These are phyloP conservation scores for Scaeva pyrastri DNA, from an alignment of 2,888 invertebrate genomes.

Conservation along the genomic window DNA sequence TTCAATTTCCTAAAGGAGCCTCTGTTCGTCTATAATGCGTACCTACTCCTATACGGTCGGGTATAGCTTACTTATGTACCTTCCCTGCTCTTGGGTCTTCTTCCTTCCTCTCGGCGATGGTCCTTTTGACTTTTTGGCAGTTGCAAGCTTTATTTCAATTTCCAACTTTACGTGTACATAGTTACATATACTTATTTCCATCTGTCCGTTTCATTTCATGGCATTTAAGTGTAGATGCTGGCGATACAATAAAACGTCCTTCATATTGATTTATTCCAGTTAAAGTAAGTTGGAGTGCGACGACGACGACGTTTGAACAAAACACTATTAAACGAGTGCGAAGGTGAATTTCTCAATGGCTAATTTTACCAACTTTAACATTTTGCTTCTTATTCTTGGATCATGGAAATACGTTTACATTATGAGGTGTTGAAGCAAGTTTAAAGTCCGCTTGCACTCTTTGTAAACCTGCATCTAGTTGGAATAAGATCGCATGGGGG, in stretches of 20 bases:
- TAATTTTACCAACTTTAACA: not conserved
- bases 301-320: constrained; percentile 26
- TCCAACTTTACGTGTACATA: constrained; percentile 23
- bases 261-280: constrained; percentile 38
- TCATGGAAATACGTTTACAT: no score
- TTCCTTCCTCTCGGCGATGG: not conserved
- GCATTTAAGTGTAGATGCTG: constrained; percentile 30
- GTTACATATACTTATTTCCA: constrained; percentile 25
- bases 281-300: constrained; percentile 7
- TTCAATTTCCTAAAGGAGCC: constrained; percentile 30
- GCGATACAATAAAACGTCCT: constrained; percentile 47
- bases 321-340: constrained; percentile 10
- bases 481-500: no score
- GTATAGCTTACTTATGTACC: no score
- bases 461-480: no score
- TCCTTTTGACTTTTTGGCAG: constrained; percentile 38
- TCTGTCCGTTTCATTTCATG: constrained; percentile 32
- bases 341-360: not conserved
- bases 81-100: no score
- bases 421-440: no score
- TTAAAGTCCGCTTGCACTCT: no score
- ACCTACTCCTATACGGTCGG: no score
- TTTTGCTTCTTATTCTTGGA: no score
- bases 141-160: constrained; percentile 42
- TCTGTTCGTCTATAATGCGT: not conserved